Evolutionary conservation across 2,888 invertebrate genomes (phyloP).

Genomic region (Anodontia alba): DNA sequence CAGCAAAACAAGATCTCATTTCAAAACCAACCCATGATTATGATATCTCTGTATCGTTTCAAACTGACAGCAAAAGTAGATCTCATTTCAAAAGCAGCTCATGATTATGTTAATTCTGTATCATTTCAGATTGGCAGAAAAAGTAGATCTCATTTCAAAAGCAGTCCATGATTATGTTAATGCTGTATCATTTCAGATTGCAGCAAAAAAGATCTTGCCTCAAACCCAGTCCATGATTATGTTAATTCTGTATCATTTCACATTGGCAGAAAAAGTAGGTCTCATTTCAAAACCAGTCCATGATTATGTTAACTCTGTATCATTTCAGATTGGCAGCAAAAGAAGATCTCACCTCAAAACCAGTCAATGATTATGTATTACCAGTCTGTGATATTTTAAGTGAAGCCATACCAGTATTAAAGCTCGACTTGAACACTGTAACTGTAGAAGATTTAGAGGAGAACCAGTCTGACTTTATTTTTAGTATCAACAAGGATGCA

Average conservation of each 20-base stretch:
- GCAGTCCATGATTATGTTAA: no score
- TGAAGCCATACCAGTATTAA: constrained; percentile 42
- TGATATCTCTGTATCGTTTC: no score
- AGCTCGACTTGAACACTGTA: constrained; percentile 61
- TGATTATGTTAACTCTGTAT: constrained; percentile 59
- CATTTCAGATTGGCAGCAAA: constrained; percentile 57
- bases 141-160: no score
- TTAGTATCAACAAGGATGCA: constrained; percentile 53
- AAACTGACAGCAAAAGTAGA: constrained; percentile 63
- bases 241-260: no score
- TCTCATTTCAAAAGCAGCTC: constrained; percentile 59
- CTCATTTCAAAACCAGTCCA: constrained; percentile 64
- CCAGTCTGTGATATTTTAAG: constrained; percentile 59
- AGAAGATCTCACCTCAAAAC: constrained; percentile 63
- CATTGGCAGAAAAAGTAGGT: constrained; percentile 59
- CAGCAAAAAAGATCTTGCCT: no score
- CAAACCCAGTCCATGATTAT: no score
- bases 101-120: constrained; percentile 65
- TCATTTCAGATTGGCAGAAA: no score
- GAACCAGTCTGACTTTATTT: constrained; percentile 56
- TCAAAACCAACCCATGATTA: no score
- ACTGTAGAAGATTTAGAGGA: constrained; percentile 63
- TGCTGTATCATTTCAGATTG: no score
- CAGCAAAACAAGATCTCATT: no score
- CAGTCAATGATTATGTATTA: constrained; percentile 63